Evolutionary conservation across 2,113 vertebrate species (phyloP).

Genomic region (Pterocles gutturalis): DNA sequence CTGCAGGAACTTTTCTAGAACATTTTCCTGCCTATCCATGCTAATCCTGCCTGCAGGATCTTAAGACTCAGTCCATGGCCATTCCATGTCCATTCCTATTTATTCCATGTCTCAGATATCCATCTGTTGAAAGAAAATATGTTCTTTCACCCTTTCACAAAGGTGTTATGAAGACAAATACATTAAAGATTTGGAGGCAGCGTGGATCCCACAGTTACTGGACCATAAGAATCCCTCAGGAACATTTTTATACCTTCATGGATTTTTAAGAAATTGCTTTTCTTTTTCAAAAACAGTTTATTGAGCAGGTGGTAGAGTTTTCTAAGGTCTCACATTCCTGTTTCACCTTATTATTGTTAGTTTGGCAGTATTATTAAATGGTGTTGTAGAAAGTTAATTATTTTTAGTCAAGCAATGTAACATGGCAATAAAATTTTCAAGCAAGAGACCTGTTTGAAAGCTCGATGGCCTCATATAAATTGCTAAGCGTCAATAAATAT

Average conservation of each 20-base stretch:
- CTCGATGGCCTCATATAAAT: constrained; percentile 7
- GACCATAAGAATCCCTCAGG: not conserved
- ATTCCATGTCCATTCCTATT: not conserved
- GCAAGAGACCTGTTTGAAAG: constrained; percentile 40
- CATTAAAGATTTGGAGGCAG: not conserved
- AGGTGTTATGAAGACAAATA: not conserved
- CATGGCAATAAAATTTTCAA: constrained; percentile 50
- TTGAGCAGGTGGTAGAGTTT: not conserved
- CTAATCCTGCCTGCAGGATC: not conserved
- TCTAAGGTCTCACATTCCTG: not conserved
- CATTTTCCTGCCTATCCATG: not conserved
- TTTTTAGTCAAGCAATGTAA: constrained; percentile 58
- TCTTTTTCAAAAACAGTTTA: not conserved
- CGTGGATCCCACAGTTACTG: not conserved
- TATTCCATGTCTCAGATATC: not conserved
- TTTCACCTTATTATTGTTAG: constrained; percentile 22
- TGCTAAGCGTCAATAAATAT: constrained; percentile 48
- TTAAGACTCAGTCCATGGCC: not conserved
- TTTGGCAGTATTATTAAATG: constrained; percentile 16
- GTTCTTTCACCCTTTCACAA: not conserved
- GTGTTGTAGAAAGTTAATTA: constrained; percentile 50
- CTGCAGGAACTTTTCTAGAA: not conserved
- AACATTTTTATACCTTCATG: not conserved
- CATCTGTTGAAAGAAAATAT: not conserved
- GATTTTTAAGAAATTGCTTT: not conserved